A percentile compares a stretch with the other conserved stretches of the same genome.
Evolutionary conservation across 2,797 vertebrate genomes (phyloP).

Genomic region (Pteronotus mesoamericanus): DNA sequence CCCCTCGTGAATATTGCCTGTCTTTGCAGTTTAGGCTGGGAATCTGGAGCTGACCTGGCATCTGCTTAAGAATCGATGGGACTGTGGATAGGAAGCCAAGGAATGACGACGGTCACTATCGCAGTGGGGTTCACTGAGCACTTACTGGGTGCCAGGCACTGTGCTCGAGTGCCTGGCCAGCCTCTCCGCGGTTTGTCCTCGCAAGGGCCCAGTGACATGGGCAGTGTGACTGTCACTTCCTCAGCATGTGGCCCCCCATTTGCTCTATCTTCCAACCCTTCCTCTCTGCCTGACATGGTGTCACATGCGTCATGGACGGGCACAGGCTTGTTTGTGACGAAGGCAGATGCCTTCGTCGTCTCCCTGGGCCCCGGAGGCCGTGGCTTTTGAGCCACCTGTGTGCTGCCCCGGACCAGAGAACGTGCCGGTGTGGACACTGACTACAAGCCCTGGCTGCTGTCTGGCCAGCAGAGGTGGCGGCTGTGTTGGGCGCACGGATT

Average conservation of each 20-base stretch:
- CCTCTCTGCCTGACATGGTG: not conserved
- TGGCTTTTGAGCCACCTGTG: not conserved
- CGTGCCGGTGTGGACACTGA: not conserved
- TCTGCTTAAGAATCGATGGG: not conserved
- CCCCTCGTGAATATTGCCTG: rapidly evolving
- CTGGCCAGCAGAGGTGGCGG: rapidly evolving
- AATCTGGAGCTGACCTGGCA: not conserved
- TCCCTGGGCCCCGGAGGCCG: not conserved
- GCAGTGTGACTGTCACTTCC: rapidly evolving
- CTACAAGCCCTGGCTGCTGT: not conserved
- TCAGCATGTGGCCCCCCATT: rapidly evolving
- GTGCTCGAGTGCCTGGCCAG: rapidly evolving
- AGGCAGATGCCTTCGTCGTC: not conserved
- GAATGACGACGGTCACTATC: rapidly evolving
- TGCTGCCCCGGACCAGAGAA: rapidly evolving
- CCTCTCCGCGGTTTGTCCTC: rapidly evolving
- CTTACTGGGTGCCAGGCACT: not conserved
- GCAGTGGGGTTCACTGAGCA: not conserved
- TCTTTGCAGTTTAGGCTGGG: not conserved
- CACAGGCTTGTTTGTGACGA: not conserved
- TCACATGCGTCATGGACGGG: rapidly evolving
- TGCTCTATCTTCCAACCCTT: not conserved
- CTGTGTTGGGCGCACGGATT: not conserved
- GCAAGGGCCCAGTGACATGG: rapidly evolving
- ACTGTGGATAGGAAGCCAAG: rapidly evolving